Conservation (phyloP, 2,113 vertebrate genomes). For the Mesitornis unicolor region DNA sequence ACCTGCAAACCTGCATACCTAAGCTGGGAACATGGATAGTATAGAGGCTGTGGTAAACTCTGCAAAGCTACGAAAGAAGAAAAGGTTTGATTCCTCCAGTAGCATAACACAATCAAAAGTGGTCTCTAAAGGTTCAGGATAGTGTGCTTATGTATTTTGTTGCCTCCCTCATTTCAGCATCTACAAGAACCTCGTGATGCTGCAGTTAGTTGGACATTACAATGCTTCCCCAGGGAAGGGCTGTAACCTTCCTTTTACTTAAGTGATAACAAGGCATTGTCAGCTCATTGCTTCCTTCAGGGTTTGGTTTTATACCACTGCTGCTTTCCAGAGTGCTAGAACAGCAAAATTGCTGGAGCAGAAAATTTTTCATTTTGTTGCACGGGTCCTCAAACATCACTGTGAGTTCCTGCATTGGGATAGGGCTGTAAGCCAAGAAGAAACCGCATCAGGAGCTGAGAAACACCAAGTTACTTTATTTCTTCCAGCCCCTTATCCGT, state of each 20-base stretch:
- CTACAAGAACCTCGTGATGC: not conserved
- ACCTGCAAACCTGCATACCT: not conserved
- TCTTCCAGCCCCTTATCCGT: not conserved
- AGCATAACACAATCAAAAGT: not conserved
- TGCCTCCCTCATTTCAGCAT: not conserved
- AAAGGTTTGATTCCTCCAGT: not conserved
- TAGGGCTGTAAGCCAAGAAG: not conserved
- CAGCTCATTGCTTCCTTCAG: not conserved
- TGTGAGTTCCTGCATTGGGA: not conserved
- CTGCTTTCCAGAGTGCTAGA: not conserved
- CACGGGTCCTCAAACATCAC: not conserved
- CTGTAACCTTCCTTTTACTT: not conserved
- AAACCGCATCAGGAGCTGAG: not conserved
- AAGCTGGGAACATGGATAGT: not conserved
- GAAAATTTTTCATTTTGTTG: not conserved
- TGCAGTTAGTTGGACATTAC: not conserved
- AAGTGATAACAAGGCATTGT: not conserved
- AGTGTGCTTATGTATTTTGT: not conserved
- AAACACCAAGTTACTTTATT: not conserved
- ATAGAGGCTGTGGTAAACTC: not conserved
- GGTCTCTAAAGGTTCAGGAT: not conserved
- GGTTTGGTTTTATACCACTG: not conserved
- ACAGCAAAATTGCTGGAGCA: not conserved
- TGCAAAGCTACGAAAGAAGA: not conserved
- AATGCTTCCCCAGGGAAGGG: not conserved